These are phyloP conservation scores for Pheosia tremula DNA, from an alignment of 2,888 invertebrate species.

Conservation along the genomic window DNA sequence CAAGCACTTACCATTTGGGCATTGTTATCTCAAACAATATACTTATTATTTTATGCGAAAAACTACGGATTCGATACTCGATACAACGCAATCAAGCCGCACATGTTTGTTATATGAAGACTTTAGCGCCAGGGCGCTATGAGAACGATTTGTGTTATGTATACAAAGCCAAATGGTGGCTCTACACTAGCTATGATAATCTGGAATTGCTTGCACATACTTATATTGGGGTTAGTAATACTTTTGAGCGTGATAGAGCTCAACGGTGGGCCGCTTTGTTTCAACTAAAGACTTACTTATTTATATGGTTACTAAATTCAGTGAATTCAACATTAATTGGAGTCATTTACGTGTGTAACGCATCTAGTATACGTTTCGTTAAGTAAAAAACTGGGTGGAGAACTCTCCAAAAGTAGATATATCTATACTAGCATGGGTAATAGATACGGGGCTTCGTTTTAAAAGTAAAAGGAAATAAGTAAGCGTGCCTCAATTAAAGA, in stretches of 20 bases:
- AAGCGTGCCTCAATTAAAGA: neutral
- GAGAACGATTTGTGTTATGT: slow-evolving; percentile 50
- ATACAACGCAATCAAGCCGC: slow-evolving; percentile 28
- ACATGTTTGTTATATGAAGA: slow-evolving; percentile 40
- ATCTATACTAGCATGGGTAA: too few relatives aligned
- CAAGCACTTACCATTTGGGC: neutral
- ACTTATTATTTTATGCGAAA: slow-evolving; percentile 6
- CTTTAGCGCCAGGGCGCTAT: slow-evolving; percentile 41
- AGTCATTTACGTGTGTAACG: too few relatives aligned
- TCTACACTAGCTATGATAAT: slow-evolving; percentile 10
- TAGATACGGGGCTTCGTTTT: too few relatives aligned
- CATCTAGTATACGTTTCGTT: too few relatives aligned
- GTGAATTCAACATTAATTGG: too few relatives aligned
- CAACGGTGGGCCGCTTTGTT: too few relatives aligned
- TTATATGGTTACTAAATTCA: too few relatives aligned
- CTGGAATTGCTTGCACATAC: slow-evolving; percentile 4
- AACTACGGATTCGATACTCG: slow-evolving; percentile 12
- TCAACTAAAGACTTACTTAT: too few relatives aligned
- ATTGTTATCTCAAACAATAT: neutral
- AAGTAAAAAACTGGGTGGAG: too few relatives aligned
- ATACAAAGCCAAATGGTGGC: slow-evolving; percentile 39
- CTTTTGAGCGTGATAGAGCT: too few relatives aligned
- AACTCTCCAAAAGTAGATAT: too few relatives aligned
- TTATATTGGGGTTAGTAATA: neutral
- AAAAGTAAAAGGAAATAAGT: neutral